Evolutionary conservation across 2,888 invertebrate species (phyloP), one percentile per base, ranked within the genome.

Genomic region (Callyntrura sp.): DNA sequence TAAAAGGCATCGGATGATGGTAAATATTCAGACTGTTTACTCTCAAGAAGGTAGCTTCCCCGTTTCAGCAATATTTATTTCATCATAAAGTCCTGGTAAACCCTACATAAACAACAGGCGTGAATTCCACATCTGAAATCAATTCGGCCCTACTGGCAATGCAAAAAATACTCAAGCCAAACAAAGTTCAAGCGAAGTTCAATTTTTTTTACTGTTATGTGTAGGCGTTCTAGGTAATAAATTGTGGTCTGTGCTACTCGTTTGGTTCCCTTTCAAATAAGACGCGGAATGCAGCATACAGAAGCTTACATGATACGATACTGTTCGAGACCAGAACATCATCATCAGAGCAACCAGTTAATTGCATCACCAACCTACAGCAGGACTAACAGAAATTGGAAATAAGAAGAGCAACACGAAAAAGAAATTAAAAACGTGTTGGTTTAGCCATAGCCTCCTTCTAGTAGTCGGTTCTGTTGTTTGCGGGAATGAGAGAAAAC

Each of bases 361-460:
- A 76, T 76, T 76, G 51, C 73, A 51, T 48, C 73, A 48, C 20
- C 73, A 48, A 23, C 23, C 48, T 11, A 68, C n/a, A n/a, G 20
- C 45, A 73, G 23, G 23, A 14, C 25, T 70, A 43, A 12, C 14
- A 28, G 14, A 28, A 25, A 70, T 43, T 5, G 70, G 5, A 8
- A 70, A 3, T 20, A 4, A 6, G 14, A 4, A n/a, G 14, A 73
- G 5, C 43, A 73, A 14, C 45, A 45, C 12, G 73, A 45, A 20
- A n/a, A 45, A 73, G 73, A 73, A 73, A 73, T 73, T 73, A 73
- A 65, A 76, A 76, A 48, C 70, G 45, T 70, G 70, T 12, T 70
- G 70, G 45, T 70, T 45, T 70, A 45, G 20, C 45, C 70, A 17
- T 70, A n/a, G n/a, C n/a, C 35, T 70, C 45, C 20, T 60, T 51